Evolutionary conservation across 2,797 vertebrate species (phyloP), one percentile per base, ranked within the genome.

Genomic region (Gouania willdenowi): DNA sequence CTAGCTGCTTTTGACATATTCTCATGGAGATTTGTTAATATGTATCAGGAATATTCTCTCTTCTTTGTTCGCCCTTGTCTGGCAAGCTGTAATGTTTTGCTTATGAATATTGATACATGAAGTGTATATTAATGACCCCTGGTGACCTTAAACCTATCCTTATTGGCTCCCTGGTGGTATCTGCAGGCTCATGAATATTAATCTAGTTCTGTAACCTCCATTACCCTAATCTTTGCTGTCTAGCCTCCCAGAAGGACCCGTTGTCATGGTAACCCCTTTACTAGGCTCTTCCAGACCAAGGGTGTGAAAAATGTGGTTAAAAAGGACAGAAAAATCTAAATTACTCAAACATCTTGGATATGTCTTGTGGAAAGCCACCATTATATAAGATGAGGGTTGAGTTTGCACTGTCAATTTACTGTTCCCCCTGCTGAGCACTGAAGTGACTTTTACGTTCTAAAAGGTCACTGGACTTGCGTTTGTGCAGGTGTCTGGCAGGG

Each of bases 201-300:
- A 91, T 90, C 76, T 75, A 58, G 82, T 87, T 87, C 85, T 87
- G 84, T 89, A 90, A 91, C 89, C 89, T 91, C 89, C 87, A 91
- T 91, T 91, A 91, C 89, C 88, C 89, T 90, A 90, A 90, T 91
- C 89, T 90, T 88, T 88, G 87, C 89, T 87, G 88, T 89, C 89
- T 91, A 87, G 87, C 87, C 87, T 89, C 85, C 85, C 89, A 81
- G 86, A 89, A 89, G 88, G 84, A 86, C 83, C 75, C 64, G 88
- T 91, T 81, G 81, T 89, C 87, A 91, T 91, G 87, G 89, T 85
- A 89, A 91, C 88, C 83, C 63, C 61, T 85, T 89, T 85, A 87
- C 87, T 78, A 86, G 81, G 69, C 82, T 87, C 81, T 77, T 88
- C 69, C 75, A 84, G 86, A 87, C 81, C 77, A 79, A 83, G 75